phyloP scores from a whole-genome alignment of 2,113 vertebrate species.

The Phocoena sinus region DNA sequence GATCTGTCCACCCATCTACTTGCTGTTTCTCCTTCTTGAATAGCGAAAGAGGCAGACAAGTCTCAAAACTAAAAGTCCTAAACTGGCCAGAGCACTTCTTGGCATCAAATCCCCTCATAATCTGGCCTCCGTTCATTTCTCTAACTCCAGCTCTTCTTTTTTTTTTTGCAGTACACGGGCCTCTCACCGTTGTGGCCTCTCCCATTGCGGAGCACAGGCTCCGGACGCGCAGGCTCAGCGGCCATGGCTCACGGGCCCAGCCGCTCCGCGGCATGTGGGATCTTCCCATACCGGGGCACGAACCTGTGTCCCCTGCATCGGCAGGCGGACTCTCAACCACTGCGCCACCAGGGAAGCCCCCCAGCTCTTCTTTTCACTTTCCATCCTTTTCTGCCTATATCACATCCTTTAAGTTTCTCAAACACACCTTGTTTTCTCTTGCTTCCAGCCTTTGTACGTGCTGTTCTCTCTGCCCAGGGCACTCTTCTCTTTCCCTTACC shows the following conservation, averaged over 20 bases:
- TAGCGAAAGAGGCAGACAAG: not conserved
- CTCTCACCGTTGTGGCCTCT: no score
- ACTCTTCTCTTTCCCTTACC: not conserved
- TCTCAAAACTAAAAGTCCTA: not conserved
- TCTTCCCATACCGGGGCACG: no score
- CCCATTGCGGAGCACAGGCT: no score
- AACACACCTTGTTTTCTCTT: not conserved
- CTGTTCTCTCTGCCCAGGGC: not conserved
- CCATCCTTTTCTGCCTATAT: not conserved
- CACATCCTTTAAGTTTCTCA: not conserved
- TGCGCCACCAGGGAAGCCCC: no score
- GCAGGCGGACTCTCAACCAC: no score
- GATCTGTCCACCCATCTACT: no score
- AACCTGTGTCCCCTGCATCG: no score
- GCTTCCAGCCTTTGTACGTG: not conserved
- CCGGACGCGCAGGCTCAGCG: no score
- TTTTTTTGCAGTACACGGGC: not conserved
- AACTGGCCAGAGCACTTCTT: not conserved
- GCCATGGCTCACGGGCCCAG: no score
- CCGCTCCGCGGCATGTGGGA: no score
- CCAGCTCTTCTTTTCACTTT: not conserved
- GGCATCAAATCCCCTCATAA: not conserved
- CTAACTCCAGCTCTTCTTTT: not conserved
- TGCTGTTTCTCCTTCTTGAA: not conserved
- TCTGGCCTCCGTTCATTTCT: not conserved